phyloP scores from a whole-genome alignment of 2,797 vertebrate genomes.

The Lates japonicus region DNA sequence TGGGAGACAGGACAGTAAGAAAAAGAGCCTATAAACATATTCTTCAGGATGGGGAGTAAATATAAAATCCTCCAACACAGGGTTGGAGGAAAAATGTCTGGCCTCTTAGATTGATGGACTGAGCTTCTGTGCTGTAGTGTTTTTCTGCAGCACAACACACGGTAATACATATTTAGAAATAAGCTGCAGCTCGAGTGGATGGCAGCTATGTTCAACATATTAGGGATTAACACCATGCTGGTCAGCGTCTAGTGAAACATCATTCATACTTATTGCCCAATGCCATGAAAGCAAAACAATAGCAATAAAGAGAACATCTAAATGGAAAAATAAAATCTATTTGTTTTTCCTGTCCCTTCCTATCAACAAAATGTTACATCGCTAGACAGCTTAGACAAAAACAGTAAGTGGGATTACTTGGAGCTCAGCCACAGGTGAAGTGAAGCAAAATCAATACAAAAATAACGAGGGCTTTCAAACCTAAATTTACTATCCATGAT shows the following conservation, averaged over 20 bases:
- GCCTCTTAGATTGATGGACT: conserved; percentile 80
- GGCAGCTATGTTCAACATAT: conserved; percentile 73
- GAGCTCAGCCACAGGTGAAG: conserved; percentile 37
- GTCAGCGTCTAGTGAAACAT: conserved; percentile 72
- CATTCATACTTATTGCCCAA: conserved; percentile 64
- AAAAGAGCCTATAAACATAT: conserved; percentile 70
- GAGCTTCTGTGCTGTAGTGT: conserved; percentile 61
- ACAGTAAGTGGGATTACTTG: conserved; percentile 45
- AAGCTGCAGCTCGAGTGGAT: conserved; percentile 69
- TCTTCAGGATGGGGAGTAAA: conserved; percentile 48
- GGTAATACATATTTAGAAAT: too few species aligned
- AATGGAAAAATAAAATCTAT: conserved; percentile 24
- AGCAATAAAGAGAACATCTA: conserved; percentile 49
- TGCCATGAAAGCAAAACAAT: conserved; percentile 57
- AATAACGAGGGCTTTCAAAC: conserved; percentile 58
- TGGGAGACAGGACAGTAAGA: conserved; percentile 61
- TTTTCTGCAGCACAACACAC: conserved; percentile 72
- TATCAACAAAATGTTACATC: conserved; percentile 20
- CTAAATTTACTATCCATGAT: conserved; percentile 32
- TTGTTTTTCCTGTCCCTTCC: conserved; percentile 15
- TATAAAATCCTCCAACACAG: conserved; percentile 58
- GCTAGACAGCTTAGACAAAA: conserved; percentile 44
- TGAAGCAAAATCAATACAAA: conserved; percentile 51
- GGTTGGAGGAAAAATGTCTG: conserved; percentile 40
- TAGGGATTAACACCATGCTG: conserved; percentile 78